Conservation (phyloP, 2,888 invertebrate species). For the Hemicrepidius hirtus region DNA sequence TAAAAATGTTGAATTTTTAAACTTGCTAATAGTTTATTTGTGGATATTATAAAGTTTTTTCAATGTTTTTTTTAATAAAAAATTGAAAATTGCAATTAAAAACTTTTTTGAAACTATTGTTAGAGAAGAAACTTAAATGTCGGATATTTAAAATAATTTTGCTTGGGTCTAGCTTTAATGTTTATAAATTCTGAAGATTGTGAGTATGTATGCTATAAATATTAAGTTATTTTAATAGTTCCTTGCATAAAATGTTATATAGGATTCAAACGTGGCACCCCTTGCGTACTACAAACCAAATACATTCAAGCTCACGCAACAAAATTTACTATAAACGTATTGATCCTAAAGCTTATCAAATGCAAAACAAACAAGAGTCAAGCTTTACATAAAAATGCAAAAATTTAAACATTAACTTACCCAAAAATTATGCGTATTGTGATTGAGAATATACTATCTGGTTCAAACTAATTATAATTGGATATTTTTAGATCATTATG, state of each 20-base stretch:
- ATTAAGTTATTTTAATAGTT: too few species aligned
- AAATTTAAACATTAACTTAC: slow-evolving; percentile 34
- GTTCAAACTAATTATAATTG: slow-evolving; percentile 56
- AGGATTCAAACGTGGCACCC: neutral
- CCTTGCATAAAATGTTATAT: too few species aligned
- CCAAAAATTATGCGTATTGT: slow-evolving; percentile 44
- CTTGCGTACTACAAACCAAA: neutral
- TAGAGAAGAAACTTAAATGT: too few species aligned
- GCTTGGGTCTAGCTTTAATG: too few species aligned
- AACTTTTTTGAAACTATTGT: too few species aligned
- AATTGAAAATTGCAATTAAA: too few species aligned
- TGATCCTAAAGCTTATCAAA: slow-evolving; percentile 12
- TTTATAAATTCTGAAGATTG: neutral
- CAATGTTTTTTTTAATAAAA: too few species aligned
- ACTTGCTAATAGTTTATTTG: too few species aligned
- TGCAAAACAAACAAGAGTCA: neutral
- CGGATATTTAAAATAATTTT: too few species aligned
- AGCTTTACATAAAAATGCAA: neutral
- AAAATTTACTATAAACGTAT: slow-evolving; percentile 7
- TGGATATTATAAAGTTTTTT: too few species aligned
- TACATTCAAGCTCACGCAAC: slow-evolving; percentile 11
- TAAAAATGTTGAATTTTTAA: too few species aligned
- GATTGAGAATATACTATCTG: slow-evolving; percentile 43
- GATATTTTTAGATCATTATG: slow-evolving; percentile 57
- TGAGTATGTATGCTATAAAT: neutral